phyloP scores from a whole-genome alignment of 2,797 vertebrate species.

The Hydrolagus colliei region DNA sequence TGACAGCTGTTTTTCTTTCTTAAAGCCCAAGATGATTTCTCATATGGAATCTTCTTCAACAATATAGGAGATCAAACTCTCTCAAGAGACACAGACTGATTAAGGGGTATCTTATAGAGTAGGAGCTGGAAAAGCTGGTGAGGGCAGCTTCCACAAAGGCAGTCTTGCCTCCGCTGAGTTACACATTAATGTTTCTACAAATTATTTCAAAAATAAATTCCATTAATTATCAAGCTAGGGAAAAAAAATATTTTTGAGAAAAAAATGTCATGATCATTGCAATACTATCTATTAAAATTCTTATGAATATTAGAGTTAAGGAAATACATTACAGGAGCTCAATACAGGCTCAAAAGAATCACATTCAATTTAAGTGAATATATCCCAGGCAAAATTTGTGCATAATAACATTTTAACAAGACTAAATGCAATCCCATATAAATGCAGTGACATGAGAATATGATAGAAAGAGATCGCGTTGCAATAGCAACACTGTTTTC shows the following conservation, averaged over 20 bases:
- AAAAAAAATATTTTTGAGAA: not conserved
- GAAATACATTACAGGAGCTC: not conserved
- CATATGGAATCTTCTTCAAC: no score
- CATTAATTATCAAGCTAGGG: no score
- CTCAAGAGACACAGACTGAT: no score
- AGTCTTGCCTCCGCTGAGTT: no score
- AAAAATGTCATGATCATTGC: not conserved
- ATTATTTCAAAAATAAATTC: no score
- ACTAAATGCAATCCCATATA: conserved; percentile 18
- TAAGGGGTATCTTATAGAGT: no score
- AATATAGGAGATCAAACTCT: no score
- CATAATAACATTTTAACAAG: conserved; percentile 21
- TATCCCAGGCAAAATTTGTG: not conserved
- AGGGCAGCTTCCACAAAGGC: no score
- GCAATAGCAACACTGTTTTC: conserved; percentile 5
- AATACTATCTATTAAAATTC: not conserved
- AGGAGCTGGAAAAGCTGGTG: no score
- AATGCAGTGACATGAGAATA: conserved; percentile 6
- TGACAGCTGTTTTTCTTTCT: no score
- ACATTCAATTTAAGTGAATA: not conserved
- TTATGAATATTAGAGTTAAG: not conserved
- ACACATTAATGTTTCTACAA: no score
- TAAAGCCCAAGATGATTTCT: no score
- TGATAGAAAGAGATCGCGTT: not conserved
- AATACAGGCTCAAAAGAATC: not conserved